Evolutionary conservation across 2,113 vertebrate species (phyloP).

Genomic region (Paradoxurus hermaphroditus): DNA sequence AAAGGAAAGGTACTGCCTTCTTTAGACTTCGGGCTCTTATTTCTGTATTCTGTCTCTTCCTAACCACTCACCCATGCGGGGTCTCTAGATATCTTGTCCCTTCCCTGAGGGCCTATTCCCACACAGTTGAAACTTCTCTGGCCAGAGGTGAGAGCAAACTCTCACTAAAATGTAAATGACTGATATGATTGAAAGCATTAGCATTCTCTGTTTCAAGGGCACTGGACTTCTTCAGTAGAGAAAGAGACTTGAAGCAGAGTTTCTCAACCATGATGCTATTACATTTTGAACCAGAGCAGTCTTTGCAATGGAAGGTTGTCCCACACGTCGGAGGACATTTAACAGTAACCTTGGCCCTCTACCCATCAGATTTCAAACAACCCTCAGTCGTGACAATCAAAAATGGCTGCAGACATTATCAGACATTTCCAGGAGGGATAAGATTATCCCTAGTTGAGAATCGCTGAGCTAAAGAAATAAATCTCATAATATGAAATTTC

Average conservation of each 20-base stretch:
- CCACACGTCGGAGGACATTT: background rate
- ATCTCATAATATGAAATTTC: background rate
- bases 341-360: background rate
- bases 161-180: background rate
- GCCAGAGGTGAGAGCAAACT: background rate
- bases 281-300: background rate
- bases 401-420: background rate
- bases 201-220: background rate
- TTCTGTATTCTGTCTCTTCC: background rate
- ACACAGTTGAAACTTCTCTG: background rate
- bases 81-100: background rate
- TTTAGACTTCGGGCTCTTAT: background rate
- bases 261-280: background rate
- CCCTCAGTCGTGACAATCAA: background rate
- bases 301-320: background rate
- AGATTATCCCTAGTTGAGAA: background rate
- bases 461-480: background rate
- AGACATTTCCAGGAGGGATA: background rate
- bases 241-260: background rate
- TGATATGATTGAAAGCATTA: background rate
- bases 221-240: background rate
- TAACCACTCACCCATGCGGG: background rate
- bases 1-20: background rate
- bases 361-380: background rate
- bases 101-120: background rate